Evolutionary conservation across 2,888 invertebrate species (phyloP), one percentile per base, ranked within the genome.

Genomic region (Entomobrya proxima): DNA sequence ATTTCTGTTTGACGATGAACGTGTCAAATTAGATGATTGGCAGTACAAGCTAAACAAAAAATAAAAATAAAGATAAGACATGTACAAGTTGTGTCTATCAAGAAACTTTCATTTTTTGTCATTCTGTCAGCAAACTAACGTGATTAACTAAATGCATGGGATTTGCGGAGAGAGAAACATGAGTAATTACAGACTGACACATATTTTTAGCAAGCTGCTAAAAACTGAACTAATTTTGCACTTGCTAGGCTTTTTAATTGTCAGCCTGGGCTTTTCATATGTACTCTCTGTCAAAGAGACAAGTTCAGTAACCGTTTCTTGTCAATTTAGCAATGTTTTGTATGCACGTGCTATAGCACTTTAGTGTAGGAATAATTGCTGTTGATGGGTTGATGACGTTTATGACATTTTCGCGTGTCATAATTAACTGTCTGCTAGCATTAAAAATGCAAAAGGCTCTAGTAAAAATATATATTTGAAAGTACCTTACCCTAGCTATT

Each of bases 181-280:
- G 69, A 27, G 27, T 30, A 69, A 44, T 69, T 69, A 69, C 13
- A 11, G 21, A 13, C 40, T 69, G 67, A 24, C 67, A 69, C 67
- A 69, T 58, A 40, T 69, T 69, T 69, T 27, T 69, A 69, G 27
- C 40, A 13, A 69, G n/a, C 40, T 44, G 67, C 24, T 24, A 69
- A 69, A 69, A n/a, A 9, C 15, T 27, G 11, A 40, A 69, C 40
- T 40, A 64, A 32, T 69, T 69, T 69, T 40, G 40, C 24, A 40
- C 37, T 44, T 69, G 44, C 6, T 13, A 15, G 11, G 40, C 27
- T 44, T 44, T 40, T 24, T 40, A 69, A 69, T 69, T 69, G 6
- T 47, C 47, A n/a, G n/a, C n/a, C n/a, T n/a, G n/a, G n/a, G n/a
- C n/a, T n/a, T n/a, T n/a, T n/a, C n/a, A n/a, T n/a, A n/a, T n/a